A percentile compares a stretch with the other conserved stretches of the same genome.
Evolutionary conservation across 1,140 invertebrate species (phyloP).

Genomic region (Drosophila nigromelanica): DNA sequence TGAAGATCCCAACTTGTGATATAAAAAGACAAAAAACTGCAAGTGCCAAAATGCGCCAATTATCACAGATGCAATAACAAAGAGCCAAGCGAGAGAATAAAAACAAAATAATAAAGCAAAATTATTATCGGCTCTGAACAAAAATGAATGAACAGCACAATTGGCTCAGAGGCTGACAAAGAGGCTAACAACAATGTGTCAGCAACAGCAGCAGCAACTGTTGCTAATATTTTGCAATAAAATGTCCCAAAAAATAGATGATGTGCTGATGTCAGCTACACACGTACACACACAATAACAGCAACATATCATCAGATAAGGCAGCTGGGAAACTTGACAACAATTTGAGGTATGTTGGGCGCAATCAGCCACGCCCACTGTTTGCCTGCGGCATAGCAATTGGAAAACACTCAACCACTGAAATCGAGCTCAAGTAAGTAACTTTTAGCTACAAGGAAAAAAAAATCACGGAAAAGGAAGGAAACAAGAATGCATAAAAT

Average conservation of each 20-base stretch:
- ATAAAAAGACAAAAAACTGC: slow-evolving; percentile 30
- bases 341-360: slow-evolving; percentile 40
- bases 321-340: slow-evolving; percentile 48
- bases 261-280: slow-evolving; percentile 61
- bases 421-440: slow-evolving; percentile 79
- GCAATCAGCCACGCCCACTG: slow-evolving; percentile 43
- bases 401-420: slow-evolving; percentile 75
- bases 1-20: slow-evolving; percentile 58
- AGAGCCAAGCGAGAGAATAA: slow-evolving; percentile 25
- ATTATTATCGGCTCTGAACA: slow-evolving; percentile 70
- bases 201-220: slow-evolving; percentile 47
- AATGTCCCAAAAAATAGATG: slow-evolving; percentile 48
- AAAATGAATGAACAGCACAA: slow-evolving; percentile 32
- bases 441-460: slow-evolving; percentile 54
- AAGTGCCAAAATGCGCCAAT: slow-evolving; percentile 75
- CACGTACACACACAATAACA: slow-evolving; percentile 15
- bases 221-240: slow-evolving; percentile 79
- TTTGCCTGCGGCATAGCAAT: slow-evolving; percentile 54
- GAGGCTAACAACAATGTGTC: slow-evolving; percentile 57
- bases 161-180: slow-evolving; percentile 24
- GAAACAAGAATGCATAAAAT: not conserved
- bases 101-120: slow-evolving; percentile 74
- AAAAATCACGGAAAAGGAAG: not conserved
- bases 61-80: slow-evolving; percentile 63
- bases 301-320: slow-evolving; percentile 25